Base-by-base conservation (phyloP, 1,140 invertebrate species). In the Drosophila paulistorum region DNA sequence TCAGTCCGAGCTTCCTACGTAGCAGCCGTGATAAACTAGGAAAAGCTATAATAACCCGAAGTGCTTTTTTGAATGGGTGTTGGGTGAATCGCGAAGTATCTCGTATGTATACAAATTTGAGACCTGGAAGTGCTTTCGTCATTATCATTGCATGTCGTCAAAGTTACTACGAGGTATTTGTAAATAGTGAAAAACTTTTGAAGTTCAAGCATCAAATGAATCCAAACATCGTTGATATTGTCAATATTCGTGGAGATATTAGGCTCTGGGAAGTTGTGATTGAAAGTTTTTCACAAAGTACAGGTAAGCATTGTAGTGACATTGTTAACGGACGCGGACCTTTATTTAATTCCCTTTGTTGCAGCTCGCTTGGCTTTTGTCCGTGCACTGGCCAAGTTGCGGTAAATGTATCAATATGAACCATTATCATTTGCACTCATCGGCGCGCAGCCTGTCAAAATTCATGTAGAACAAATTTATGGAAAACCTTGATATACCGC, bases 1-100 rank as follows among this genome's bases (percentile, higher is more conserved):
- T 95, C 57, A 95, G 94, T 90, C 94, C 94, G 0, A 92, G 94
- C 71, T 95, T 95, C 89, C 71, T 84, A 64, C 74, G 76, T 5
- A 81, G 68, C 13, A 79, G 55, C 37, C 60, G 68, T 1, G 71
- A 77, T 20, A 84, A 76, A 17, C 5, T 89, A 1, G 90, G 91
- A 5, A 81, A 86, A 17, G 90, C 92, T 42, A 57, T 92, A 23
- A 91, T 94, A 26, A 86, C 93, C 2, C 84, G 92, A 17, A 92
- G 93, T 66, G 79, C 93, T 26, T 93, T 92, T 84, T 71, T 91
- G 7, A 86, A 92, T 62, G 93, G 91, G 7, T 61, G 71, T 13
- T 93, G 92, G 93, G 81, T 90, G 0, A 70, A 77, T 55, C 90
- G 92, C 42, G 92, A 93, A 74, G 72, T 91, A 5, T 82, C 91